Base-by-base conservation (phyloP, 2,888 invertebrate species). In the Drosophila lacicola region DNA sequence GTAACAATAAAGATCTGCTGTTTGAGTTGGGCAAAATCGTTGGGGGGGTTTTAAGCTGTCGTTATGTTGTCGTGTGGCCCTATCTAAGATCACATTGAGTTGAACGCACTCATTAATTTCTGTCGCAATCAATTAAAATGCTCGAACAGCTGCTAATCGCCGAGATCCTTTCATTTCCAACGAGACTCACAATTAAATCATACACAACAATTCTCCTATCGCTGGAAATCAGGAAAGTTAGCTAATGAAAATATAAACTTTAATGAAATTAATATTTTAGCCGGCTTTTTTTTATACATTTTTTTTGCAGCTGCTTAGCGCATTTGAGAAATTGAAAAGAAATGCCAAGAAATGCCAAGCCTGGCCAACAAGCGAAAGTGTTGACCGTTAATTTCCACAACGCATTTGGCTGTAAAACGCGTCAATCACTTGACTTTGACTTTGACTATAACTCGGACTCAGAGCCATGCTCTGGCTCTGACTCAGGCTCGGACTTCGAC, bases 251-350 rank as follows among this genome's bases (percentile, higher is more conserved):
- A 86, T 84, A 84, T 88, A 82, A 85, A 80, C 60, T 76, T 50
- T 80, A 86, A 82, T 88, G 78, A 84, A 88, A 80, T 84, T 86
- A 80, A 84, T 88, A 84, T 88, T 85, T 82, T 53, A 78, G 63
- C 66, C 56, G 65, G 11, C 39, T 36, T 46, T 19, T 49, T 56
- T 13, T 8, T 8, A 9, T 10, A 13, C 34, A 21, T 13, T 41
- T 42, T n/a, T 36, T 33, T 13, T 51, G 33, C 46, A 56, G 14
- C 63, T 58, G 72, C 53, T 64, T 51, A 62, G 37, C 47, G 64
- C 50, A 54, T 42, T 58, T 65, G 53, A 73, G 50, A 73, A 86
- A 63, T 74, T 50, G 63, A 69, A 74, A 78, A 66, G 60, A 67
- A 67, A 67, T 84, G 73, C 68, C 74, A 69, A 25, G 25, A 25